Base-by-base conservation (phyloP, 1,140 invertebrate species). In the Agrypnia vestita region DNA sequence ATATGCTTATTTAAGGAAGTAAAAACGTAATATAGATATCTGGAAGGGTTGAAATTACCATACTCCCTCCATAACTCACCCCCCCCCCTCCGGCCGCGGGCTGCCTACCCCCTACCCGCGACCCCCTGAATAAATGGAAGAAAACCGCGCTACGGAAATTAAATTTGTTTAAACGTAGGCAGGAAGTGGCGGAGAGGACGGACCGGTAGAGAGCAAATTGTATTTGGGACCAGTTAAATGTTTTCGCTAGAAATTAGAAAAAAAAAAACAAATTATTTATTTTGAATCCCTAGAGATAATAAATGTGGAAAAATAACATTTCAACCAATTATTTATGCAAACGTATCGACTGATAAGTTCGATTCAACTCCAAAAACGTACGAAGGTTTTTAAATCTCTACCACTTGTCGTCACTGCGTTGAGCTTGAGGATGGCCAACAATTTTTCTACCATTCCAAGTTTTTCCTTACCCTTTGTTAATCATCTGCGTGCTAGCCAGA, bases 121-220 rank as follows among this genome's bases (percentile, higher is more conserved):
- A n/a, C 43, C n/a, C 15, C 13, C 43, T 12, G 43, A 69, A 69
- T 46, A 47, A 47, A 69, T 69, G 64, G 64, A 69, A 69, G 64
- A 69, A 69, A 69, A 69, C 64, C 64, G 64, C 64, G 64, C 15
- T 17, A 47, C 64, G 64, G 64, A 69, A 69, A 69, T 69, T 69
- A 69, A 69, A 69, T 69, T 69, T 69, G 64, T 69, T 69, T 69
- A 46, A 69, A 69, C 64, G 44, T 47, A 69, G 64, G 64, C 64
- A 69, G 64, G 64, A 69, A 69, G 46, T 69, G 64, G 64, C 15
- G 9, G 8, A 47, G 44, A n/a, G 64, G 21, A 35, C 64, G 64
- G 46, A 47, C 46, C 44, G 44, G 15, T 47, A 15, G 43, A 69
- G 35, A 69, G 43, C 64, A 69, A 69, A 69, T 69, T 69, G 21